Base-by-base conservation (phyloP, 2,888 invertebrate species). In the Polietes domitor region DNA sequence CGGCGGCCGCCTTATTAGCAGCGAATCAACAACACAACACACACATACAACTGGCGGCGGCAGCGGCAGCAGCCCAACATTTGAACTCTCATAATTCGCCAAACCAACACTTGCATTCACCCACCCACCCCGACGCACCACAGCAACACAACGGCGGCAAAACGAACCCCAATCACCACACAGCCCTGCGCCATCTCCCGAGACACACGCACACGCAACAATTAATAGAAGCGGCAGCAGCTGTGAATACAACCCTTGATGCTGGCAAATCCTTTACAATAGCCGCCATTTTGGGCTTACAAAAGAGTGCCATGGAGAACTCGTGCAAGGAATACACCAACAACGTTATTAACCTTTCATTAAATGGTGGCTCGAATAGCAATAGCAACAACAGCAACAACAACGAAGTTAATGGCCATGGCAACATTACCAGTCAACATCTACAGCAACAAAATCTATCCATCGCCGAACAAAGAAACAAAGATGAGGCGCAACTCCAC, bases 231-330 rank as follows among this genome's bases (percentile, higher is more conserved):
- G 89, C 84, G 73, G 83, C 83, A 26, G 80, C 65, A 41, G 24
- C 68, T 0, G 68, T 89, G 82, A 90, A 89, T 86, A 90, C 92
- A 86, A 90, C 92, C 85, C 89, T 92, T 86, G 92, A 92, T 87
- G 92, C 90, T 80, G 94, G 95, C 55, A 96, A 96, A 89, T 96
- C 96, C 6, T 97, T 97, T 89, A 97, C 97, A 26, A 97, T 97
- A 87, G 97, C 97, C 85, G 97, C 97, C 85, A 97, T 97, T 88
- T 94, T 97, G 87, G 97, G 97, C 0, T 91, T 97, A 85, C 95
- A 95, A 78, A 94, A 92, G 86, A 90, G 88, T 87, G 87, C 87
- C 55, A 86, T 87, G 83, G 87, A 87, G 77, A 88, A 86, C 71
- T 89, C 87, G 61, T 89, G 89, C 77, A 91, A 90, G 85, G 92